phyloP scores from a whole-genome alignment of 1,140 invertebrate genomes.

The Palaemon carinicauda region DNA sequence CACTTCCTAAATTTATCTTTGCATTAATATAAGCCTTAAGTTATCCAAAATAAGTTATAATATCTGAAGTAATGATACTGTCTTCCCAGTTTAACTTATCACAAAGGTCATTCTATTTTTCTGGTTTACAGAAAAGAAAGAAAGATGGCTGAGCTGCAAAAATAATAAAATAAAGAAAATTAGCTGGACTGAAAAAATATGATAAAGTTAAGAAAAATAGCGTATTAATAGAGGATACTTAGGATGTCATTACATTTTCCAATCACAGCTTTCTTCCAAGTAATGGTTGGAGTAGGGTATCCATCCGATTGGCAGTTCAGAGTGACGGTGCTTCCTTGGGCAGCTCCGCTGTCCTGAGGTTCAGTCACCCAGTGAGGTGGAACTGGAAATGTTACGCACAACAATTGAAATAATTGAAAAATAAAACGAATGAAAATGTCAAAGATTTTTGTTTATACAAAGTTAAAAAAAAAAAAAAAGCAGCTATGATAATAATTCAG shows the following conservation, averaged over 20 bases:
- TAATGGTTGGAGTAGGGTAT: slow-evolving; percentile 91
- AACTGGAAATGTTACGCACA: slow-evolving; percentile 70
- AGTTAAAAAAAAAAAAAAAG: no score
- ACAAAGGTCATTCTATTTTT: not conserved
- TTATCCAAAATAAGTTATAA: not conserved
- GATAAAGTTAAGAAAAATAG: no score
- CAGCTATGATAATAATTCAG: no score
- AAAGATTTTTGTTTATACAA: no score
- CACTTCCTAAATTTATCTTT: no score
- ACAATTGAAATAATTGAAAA: no score
- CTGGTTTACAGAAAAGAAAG: no score
- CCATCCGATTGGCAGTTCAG: slow-evolving; percentile 96
- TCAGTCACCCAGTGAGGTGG: slow-evolving; percentile 96
- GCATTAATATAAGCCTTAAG: no score
- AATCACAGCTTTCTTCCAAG: slow-evolving; percentile 91
- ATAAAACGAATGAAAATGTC: no score
- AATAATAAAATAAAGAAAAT: no score
- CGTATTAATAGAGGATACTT: not conserved
- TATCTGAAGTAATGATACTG: not conserved
- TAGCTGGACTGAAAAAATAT: no score
- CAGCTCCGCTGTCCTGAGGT: slow-evolving; percentile 94
- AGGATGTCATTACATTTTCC: slow-evolving; percentile 69
- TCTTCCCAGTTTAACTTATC: not conserved
- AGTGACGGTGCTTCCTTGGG: slow-evolving; percentile 88
- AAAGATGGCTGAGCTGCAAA: no score